Base-by-base conservation (phyloP, 2,888 invertebrate genomes). In the Ichneumoninae sp. region DNA sequence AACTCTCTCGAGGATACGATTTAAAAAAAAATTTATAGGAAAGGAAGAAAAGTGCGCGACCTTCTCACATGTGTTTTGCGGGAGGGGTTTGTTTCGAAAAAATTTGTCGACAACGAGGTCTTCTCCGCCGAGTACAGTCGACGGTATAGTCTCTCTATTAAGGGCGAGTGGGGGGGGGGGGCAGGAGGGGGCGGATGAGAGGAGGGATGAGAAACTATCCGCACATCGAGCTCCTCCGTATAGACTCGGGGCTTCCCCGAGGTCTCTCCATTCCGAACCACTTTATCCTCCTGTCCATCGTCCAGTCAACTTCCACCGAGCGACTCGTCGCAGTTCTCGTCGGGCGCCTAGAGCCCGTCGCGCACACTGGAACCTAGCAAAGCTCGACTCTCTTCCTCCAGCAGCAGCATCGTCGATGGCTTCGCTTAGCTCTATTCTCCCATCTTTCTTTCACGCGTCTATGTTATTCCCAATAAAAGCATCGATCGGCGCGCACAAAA, bases 271-370 rank as follows among this genome's bases (percentile, higher is more conserved):
- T 81, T 85, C 79, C 77, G 36, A 81, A 68, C 69, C 87, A 85
- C 87, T 86, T 85, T 85, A 83, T 81, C 77, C 75, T 81, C 81
- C 83, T 87, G 85, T 85, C 84, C 83, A 85, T 85, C 87, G 81
- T 76, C 76, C 81, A 84, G 80, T 86, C 77, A 80, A 86, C 83
- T 86, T 68, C 54, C 76, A 77, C 80, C 75, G 68, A 81, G 81
- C 65, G 52, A 63, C 52, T 74, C 74, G 68, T 10, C 60, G 30
- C 16, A 16, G 30, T 80, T 60, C 16, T 76, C 68, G 68, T 76
- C 65, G 69, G 60, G 74, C 52, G 75, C 75, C 83, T 78, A 60
- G 69, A 33, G 50, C 57, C 40, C 44, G 36, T n/a, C 57, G 57
- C 8, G 22, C 66, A 66, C 40, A 16, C 60, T n/a, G 13, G 8